phyloP scores from a whole-genome alignment of 2,797 vertebrate species.

The Neoniphon sammara region DNA sequence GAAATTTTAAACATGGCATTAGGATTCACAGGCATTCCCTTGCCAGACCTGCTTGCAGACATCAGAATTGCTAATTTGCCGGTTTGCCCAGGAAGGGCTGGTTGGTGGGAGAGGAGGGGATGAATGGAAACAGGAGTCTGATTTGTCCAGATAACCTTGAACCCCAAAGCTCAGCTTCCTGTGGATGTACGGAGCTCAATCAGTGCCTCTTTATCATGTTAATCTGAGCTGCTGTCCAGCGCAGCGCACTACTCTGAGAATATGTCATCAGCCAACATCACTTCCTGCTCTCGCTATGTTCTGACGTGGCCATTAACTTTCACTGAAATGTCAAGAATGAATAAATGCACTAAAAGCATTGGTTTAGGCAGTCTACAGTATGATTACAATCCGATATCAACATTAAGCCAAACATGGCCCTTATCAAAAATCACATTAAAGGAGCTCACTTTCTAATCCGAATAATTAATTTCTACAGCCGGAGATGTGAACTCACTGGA shows the following conservation, averaged over 20 bases:
- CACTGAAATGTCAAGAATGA: conserved; percentile 55
- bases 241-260: conserved; percentile 41
- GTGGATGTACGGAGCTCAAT: conserved; percentile 72
- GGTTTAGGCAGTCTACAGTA: conserved; percentile 48
- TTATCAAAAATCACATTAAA: conserved; percentile 56
- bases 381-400: conserved; percentile 59
- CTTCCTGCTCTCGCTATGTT: conserved; percentile 51
- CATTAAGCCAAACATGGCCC: conserved; percentile 49
- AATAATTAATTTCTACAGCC: conserved; percentile 74
- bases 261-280: conserved; percentile 59
- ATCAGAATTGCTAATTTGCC: conserved; percentile 84
- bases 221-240: conserved; percentile 73
- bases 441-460: conserved; percentile 63
- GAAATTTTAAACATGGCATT: conserved; percentile 84
- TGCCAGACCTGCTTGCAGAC: conserved; percentile 80
- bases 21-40: conserved; percentile 81
- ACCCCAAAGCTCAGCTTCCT: conserved; percentile 73
- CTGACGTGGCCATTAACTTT: conserved; percentile 61
- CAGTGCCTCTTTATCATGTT: conserved; percentile 78
- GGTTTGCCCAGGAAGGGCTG: conserved; percentile 71
- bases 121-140: conserved; percentile 81
- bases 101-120: conserved; percentile 73
- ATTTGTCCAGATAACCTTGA: conserved; percentile 83
- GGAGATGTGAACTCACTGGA: conserved; percentile 68
- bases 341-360: conserved; percentile 55